Conservation (phyloP, 2,888 invertebrate species). For the Sycophila texana region DNA sequence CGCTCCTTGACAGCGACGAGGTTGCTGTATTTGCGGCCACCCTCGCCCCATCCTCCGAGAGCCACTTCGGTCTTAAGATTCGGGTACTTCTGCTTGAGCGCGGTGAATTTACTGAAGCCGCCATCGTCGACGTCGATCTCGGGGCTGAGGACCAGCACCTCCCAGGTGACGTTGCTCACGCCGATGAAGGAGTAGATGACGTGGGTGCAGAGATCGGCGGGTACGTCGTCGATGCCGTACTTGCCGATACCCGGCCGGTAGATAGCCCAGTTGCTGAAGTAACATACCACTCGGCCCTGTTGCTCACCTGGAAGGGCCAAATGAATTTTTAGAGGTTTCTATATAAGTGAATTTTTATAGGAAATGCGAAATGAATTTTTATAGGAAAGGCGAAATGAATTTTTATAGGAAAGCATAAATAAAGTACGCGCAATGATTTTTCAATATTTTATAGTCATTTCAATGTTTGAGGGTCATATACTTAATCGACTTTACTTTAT, state of each 20-base stretch:
- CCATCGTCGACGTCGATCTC: constrained; percentile 86
- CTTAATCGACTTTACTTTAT: too few relatives aligned
- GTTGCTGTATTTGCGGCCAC: constrained; percentile 90
- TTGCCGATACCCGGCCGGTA: constrained; percentile 89
- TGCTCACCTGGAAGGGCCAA: constrained; percentile 7
- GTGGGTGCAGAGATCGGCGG: constrained; percentile 89
- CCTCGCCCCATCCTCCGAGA: constrained; percentile 94
- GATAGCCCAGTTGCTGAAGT: constrained; percentile 90
- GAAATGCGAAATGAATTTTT: too few relatives aligned
- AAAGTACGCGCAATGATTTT: too few relatives aligned
- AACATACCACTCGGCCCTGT: constrained; percentile 77
- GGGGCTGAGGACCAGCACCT: constrained; percentile 87
- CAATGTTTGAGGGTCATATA: too few relatives aligned
- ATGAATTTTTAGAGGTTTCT: too few relatives aligned
- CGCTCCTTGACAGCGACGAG: constrained; percentile 85
- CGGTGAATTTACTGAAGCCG: constrained; percentile 89
- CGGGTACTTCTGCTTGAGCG: constrained; percentile 83
- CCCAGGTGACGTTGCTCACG: constrained; percentile 86
- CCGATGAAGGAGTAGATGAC: constrained; percentile 93
- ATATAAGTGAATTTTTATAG: too few relatives aligned
- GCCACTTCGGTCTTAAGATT: constrained; percentile 87
- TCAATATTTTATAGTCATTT: too few relatives aligned
- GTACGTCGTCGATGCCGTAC: constrained; percentile 90
- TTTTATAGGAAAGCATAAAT: too few relatives aligned
- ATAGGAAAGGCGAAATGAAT: too few relatives aligned